A percentile compares a stretch with the other conserved stretches of the same genome.
Evolutionary conservation across 2,113 vertebrate species (phyloP).

Genomic region (Tragelaphus imberbis): DNA sequence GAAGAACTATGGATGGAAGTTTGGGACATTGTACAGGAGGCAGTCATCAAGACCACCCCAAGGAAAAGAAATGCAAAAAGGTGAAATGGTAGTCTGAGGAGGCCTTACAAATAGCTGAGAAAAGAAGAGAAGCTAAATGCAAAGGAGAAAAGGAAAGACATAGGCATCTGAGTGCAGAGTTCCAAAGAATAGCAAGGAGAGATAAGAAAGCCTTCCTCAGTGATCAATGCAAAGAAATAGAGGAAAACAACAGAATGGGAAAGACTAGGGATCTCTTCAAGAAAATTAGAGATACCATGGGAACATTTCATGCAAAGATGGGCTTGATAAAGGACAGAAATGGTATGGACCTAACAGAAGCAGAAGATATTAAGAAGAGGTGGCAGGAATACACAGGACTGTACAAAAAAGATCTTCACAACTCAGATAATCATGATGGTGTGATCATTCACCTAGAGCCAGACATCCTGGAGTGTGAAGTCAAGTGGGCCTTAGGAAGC

Average conservation of each 20-base stretch:
- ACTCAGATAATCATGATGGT: background rate
- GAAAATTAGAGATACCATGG: background rate
- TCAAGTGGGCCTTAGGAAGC: background rate
- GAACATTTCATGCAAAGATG: background rate
- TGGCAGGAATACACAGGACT: background rate
- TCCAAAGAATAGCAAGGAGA: background rate
- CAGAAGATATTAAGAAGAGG: background rate
- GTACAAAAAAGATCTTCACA: background rate
- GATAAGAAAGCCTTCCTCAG: background rate
- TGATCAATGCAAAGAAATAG: background rate
- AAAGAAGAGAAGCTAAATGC: background rate
- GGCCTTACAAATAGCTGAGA: background rate
- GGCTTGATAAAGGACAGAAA: background rate
- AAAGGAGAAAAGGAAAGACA: background rate
- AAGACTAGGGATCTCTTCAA: background rate
- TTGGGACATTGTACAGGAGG: background rate
- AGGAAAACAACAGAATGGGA: background rate
- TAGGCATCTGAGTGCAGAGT: background rate
- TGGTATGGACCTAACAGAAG: background rate
- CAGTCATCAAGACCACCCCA: background rate
- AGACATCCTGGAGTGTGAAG: background rate
- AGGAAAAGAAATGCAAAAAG: background rate
- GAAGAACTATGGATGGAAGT: background rate
- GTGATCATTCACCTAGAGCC: background rate
- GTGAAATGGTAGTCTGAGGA: background rate